Conservation (phyloP, 1,140 invertebrate species). For the Scylla paramamosain region DNA sequence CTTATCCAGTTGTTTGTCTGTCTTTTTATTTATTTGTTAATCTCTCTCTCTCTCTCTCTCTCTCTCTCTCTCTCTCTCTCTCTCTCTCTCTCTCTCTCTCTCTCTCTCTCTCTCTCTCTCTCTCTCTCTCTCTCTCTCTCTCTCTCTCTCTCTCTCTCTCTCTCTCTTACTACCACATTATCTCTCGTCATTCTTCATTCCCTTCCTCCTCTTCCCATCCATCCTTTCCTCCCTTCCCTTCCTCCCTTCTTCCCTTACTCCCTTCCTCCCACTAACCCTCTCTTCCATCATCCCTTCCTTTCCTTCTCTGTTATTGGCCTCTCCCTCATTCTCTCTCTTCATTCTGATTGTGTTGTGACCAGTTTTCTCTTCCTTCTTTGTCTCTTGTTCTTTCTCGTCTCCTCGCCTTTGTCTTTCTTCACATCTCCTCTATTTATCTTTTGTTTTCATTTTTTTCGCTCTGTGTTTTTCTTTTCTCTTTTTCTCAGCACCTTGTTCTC, state of each 20-base stretch:
- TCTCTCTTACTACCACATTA: not conserved
- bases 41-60: not conserved
- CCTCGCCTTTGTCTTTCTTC: not conserved
- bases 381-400: not conserved
- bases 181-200: not conserved
- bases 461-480: not conserved
- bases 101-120: not conserved
- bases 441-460: not conserved
- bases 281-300: not conserved
- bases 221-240: not conserved
- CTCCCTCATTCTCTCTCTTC: not conserved
- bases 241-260: not conserved
- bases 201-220: not conserved
- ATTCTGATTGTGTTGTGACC: not conserved
- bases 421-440: not conserved
- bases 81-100: slow-evolving; percentile 6
- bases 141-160: not conserved
- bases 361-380: not conserved
- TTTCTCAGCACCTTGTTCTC: too few relatives aligned
- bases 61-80: slow-evolving; percentile 27
- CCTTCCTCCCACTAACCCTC: not conserved
- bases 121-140: not conserved
- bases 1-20: not conserved
- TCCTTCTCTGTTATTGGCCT: not conserved
- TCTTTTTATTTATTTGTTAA: not conserved